These are phyloP conservation scores for Hormaphis cornu DNA, from an alignment of 1,140 invertebrate species.

Conservation along the genomic window DNA sequence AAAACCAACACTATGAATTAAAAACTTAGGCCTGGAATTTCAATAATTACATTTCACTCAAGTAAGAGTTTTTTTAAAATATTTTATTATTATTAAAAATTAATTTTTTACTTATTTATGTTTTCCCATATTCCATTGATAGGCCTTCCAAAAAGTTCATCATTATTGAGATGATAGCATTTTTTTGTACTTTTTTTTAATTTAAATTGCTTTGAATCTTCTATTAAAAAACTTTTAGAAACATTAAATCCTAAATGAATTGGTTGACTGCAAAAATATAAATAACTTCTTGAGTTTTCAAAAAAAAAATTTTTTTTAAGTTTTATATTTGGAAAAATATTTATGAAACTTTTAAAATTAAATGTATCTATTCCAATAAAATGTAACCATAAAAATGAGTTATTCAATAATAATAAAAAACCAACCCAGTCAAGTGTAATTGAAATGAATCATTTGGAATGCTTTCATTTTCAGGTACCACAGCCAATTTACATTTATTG, in stretches of 20 bases:
- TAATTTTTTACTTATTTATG: neutral
- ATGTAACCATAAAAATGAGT: no score
- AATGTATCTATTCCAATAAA: no score
- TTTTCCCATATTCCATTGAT: neutral
- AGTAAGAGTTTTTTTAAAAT: no score
- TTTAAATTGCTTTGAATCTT: neutral
- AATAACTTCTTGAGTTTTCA: neutral
- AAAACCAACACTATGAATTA: neutral
- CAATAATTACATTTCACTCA: neutral
- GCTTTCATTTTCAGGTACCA: no score
- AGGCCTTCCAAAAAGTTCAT: conserved; percentile 18
- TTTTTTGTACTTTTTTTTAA: neutral
- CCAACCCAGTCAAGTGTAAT: no score
- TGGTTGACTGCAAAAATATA: neutral
- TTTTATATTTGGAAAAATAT: neutral
- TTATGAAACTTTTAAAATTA: neutral
- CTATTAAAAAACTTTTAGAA: neutral
- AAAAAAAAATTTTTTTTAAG: neutral
- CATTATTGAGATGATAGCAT: neutral
- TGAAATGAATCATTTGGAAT: no score
- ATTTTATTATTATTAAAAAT: neutral
- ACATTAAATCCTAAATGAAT: conserved; percentile 3
- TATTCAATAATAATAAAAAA: no score
- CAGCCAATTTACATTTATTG: no score
- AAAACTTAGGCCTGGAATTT: neutral